Conservation (phyloP, 2,888 invertebrate genomes). For the Cyaniris semiargus region DNA sequence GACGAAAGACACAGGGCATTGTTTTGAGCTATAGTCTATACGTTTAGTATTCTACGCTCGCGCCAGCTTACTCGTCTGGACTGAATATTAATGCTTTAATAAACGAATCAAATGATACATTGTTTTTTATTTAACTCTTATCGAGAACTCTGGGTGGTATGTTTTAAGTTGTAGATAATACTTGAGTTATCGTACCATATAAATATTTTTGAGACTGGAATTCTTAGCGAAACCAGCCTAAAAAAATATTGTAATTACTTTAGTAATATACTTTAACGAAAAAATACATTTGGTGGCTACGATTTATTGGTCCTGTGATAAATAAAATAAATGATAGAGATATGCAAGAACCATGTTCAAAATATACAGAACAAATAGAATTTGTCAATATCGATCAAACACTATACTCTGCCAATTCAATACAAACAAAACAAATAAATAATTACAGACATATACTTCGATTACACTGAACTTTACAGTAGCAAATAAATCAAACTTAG, state of each 20-base stretch:
- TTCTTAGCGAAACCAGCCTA: background rate
- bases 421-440: slow-evolving; percentile 7
- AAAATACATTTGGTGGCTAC: background rate
- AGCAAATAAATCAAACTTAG: background rate
- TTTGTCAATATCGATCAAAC: background rate
- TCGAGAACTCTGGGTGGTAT: background rate
- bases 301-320: background rate
- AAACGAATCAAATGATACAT: background rate
- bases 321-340: background rate
- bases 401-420: background rate
- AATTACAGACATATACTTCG: background rate
- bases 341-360: background rate
- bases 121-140: slow-evolving; percentile 16
- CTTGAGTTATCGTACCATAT: background rate
- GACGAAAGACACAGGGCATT: background rate
- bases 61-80: background rate
- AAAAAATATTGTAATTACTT: background rate
- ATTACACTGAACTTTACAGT: background rate
- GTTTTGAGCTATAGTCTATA: background rate
- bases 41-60: background rate
- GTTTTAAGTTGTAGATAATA: background rate
- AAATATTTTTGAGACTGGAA: background rate
- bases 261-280: background rate
- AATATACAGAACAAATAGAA: background rate
- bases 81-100: slow-evolving; percentile 1